Evolutionary conservation across 2,888 invertebrate genomes (phyloP), one percentile per base, ranked within the genome.

Genomic region (Heliconius aoede): DNA sequence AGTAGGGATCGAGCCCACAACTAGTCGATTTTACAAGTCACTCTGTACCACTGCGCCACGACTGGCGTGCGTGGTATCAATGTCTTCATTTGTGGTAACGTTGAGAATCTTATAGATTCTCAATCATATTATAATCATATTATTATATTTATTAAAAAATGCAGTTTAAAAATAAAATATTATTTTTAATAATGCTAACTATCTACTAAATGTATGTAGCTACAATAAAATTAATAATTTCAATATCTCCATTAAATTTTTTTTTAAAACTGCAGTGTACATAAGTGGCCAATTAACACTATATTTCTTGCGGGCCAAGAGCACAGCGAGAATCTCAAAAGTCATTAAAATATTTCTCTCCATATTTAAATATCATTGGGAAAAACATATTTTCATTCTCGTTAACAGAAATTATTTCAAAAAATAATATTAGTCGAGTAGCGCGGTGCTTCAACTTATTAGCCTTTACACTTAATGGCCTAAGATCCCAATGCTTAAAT

Each of bases 311-410:
- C 65, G 36, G 72, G 73, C 68, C 64, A 77, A 73, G 79, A 77
- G 72, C 69, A 72, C 77, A 71, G 55, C 72, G 75, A 75, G 75
- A 75, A 68, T 32, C 69, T 79, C 55, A 71, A 78, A 72, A 77
- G 77, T 77, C 77, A 71, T 79, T 79, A 77, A 73, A 73, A 79
- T 75, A 68, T 55, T 79, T 69, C 77, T 75, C 67, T 32, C 61
- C 64, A 40, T 71, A 76, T 76, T 72, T 40, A 24, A 76, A 76
- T 65, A 72, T 76, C 71, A 71, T 65, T 60, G 28, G 58, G 46
- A 7, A 65, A 64, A 76, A 72, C 72, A 72, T 72, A 72, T 72
- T 72, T 72, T 61, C 40, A 72, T 72, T 72, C 72, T 28, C 13
- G 60, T 72, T 71, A 72, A 72, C 64, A 73, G 46, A 64, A 76